Evolutionary conservation across 2,113 vertebrate genomes (phyloP).

Genomic region (Megalops atlanticus): DNA sequence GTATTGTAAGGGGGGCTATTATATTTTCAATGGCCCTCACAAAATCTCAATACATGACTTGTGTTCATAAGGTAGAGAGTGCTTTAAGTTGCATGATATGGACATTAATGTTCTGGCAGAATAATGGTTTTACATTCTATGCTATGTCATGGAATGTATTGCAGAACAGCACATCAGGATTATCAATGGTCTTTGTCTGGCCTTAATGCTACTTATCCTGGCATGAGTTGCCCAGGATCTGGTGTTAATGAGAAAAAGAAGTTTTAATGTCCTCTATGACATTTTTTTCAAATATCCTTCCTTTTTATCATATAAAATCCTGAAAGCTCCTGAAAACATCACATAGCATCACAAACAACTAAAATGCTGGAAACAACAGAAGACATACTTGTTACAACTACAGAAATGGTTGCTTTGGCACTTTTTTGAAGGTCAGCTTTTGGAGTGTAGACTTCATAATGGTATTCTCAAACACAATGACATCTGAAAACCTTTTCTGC

Average conservation of each 20-base stretch:
- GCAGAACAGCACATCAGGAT: not conserved
- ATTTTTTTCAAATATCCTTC: conserved; percentile 18
- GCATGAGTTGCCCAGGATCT: not conserved
- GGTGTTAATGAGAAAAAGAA: not conserved
- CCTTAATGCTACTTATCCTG: not conserved
- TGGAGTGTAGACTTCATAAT: not conserved
- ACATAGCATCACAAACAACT: not conserved
- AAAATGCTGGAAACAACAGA: not conserved
- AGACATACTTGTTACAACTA: not conserved
- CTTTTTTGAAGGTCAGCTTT: not conserved
- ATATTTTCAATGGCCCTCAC: not conserved
- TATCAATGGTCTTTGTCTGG: not conserved
- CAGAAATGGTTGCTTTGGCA: not conserved
- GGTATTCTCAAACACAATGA: not conserved
- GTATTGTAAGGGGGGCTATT: not conserved
- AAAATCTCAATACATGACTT: conserved; percentile 1
- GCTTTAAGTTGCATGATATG: conserved; percentile 8
- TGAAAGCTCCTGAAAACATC: not conserved
- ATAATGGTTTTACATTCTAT: conserved; percentile 6
- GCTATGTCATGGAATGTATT: not conserved
- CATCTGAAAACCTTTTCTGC: not conserved
- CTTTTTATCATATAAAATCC: not conserved
- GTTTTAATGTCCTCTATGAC: conserved; percentile 10
- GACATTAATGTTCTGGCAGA: conserved; percentile 23
- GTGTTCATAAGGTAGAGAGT: not conserved